phyloP scores from a whole-genome alignment of 2,113 vertebrate species.

The Bungarus multicinctus region DNA sequence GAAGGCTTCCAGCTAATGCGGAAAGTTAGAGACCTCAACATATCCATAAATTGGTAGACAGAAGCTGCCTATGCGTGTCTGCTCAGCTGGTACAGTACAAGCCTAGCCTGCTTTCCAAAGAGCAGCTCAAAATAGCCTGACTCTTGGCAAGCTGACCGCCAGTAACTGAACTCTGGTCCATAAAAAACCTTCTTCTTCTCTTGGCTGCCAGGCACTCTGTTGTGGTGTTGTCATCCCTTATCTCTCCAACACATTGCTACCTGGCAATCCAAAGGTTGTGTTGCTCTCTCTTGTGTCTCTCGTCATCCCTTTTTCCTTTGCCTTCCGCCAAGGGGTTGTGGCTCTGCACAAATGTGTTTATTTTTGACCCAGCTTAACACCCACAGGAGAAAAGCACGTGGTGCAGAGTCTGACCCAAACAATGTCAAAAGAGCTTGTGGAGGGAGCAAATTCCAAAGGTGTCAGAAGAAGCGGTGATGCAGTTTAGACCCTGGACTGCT shows the following conservation, averaged over 20 bases:
- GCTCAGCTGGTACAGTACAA: neutral
- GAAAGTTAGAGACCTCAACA: neutral
- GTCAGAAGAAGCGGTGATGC: neutral
- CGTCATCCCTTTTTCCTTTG: neutral
- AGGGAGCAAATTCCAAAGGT: neutral
- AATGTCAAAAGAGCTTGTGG: neutral
- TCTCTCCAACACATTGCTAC: neutral
- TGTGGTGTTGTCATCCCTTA: neutral
- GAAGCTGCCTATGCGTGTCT: neutral
- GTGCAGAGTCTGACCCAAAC: neutral
- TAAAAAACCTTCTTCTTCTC: neutral
- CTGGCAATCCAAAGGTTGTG: neutral
- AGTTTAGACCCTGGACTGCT: neutral
- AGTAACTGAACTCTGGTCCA: neutral
- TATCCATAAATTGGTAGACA: neutral
- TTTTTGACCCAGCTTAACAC: neutral
- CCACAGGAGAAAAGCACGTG: neutral
- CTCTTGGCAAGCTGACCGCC: neutral
- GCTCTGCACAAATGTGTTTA: neutral
- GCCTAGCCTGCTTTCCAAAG: neutral
- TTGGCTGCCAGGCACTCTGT: neutral
- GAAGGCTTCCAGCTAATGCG: neutral
- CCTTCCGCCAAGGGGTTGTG: neutral
- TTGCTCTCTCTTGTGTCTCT: neutral
- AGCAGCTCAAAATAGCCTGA: neutral